These are phyloP conservation scores for Hyalella azteca DNA, from an alignment of 2,888 invertebrate genomes.

Conservation along the genomic window DNA sequence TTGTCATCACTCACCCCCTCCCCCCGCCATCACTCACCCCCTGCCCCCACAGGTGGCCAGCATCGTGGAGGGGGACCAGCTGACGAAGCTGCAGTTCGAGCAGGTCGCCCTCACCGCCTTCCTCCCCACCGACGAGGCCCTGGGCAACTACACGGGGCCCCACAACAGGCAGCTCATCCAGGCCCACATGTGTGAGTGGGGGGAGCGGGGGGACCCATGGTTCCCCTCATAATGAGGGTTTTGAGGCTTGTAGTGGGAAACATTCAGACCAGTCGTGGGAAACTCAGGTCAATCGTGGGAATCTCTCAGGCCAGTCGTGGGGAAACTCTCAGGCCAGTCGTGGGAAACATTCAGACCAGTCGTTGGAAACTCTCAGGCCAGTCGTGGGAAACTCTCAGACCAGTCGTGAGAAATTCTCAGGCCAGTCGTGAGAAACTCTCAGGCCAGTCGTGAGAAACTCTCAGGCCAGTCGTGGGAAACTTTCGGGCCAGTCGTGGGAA, in stretches of 20 bases:
- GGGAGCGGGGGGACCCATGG: background rate
- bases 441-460: too few species aligned
- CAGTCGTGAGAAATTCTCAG: too few species aligned
- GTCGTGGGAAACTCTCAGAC: too few species aligned
- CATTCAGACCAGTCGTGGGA: background rate
- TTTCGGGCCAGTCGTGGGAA: too few species aligned
- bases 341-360: background rate
- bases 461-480: too few species aligned
- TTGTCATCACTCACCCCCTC: background rate
- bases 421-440: too few species aligned
- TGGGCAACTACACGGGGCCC: slow-evolving; percentile 41
- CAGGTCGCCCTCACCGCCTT: slow-evolving; percentile 44
- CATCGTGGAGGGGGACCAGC: slow-evolving; percentile 41
- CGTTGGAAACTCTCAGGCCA: too few species aligned
- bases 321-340: background rate
- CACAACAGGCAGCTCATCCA: slow-evolving; percentile 40
- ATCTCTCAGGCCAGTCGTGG: background rate
- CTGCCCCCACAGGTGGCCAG: slow-evolving; percentile 35
- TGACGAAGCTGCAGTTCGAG: background rate
- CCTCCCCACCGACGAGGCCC: slow-evolving; percentile 51
- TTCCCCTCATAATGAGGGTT: background rate
- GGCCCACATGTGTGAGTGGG: slow-evolving; percentile 50
- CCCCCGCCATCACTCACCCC: background rate
- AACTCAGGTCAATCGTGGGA: background rate
- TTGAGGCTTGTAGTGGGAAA: background rate